Evolutionary conservation across 2,888 invertebrate species (phyloP), one percentile per base, ranked within the genome.

Genomic region (Chesias legatella): DNA sequence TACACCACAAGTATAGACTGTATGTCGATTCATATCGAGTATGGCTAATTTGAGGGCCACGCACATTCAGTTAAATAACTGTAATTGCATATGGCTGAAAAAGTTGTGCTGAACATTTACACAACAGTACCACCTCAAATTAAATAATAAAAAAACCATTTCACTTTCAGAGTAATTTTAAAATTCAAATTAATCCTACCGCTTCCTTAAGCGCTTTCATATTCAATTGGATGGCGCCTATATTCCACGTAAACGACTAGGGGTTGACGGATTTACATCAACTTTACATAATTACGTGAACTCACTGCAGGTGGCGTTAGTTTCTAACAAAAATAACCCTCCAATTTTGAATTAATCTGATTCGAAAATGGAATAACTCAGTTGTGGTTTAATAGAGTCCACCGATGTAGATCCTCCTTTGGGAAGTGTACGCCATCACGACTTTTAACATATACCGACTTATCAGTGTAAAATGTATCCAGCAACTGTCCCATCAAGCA

Each of bases 211-310:
- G 42, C 43, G 42, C 47, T 55, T 60, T 56, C 56, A 55, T 59
- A 58, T 67, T 63, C 56, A 65, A 62, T 64, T 63, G 57, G 64
- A 53, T 53, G 51, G 49, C 34, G 51, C 51, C 56, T 57, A 56
- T 54, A 54, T 53, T 57, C 51, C 47, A 30, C 41, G 46, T 42
- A 46, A 49, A 39, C 56, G 56, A 51, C 43, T 51, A 49, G 48
- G 52, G 51, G 53, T 58, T 60, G 53, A 44, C 39, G 56, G 64
- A 72, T 75, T 71, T 70, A 60, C 73, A 73, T 74, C 58, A 56
- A 63, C 55, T 73, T 70, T 73, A 64, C 70, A 71, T 53, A 62
- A 72, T 74, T 68, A 68, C 53, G 56, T 46, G 54, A 47, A 42
- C 51, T 52, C 46, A 39, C 49, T 51, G 44, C 55, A 55, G 55